Base-by-base conservation (phyloP, 1,140 invertebrate genomes). In the Bradysia coprophila region DNA sequence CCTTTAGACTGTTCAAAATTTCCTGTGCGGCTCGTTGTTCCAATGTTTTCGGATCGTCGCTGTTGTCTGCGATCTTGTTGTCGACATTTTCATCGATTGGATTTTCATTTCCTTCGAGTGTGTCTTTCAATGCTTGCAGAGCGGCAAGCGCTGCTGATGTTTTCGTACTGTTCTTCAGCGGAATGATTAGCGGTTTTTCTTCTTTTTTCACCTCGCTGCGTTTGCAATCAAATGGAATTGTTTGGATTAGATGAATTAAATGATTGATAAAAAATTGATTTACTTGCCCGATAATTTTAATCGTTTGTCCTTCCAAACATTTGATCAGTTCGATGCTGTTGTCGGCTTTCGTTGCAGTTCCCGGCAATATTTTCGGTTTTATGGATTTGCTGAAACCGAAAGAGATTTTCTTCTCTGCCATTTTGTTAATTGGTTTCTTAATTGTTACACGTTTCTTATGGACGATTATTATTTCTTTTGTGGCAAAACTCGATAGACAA, bases 311-410 rank as follows among this genome's bases (percentile, higher is more conserved):
- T 61, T 85, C 79, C 2, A 84, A 56, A 52, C 75, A 81, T 49
- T 81, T 75, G 44, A 84, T 81, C 23, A 75, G 75, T 50, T 85
- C 68, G 2, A 75, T 54, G 52, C 54, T 59, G 33, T 47, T 47
- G n/a, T 49, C 46, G 23, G 62, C 65, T 51, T 68, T 66, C 46
- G 68, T 53, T 45, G 62, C 53, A 22, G 53, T 56, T 43, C 48
- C 51, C 15, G 52, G 43, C 32, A 55, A 47, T 34, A 71, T 61
- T 43, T 65, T 67, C 18, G 73, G 58, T 50, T 74, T 78, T 79
- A 28, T 70, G 63, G 1, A 73, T 66, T 64, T 82, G 82, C 45
- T 71, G 62, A 84, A 84, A 21, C 76, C 72, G 61, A 85, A 85
- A 0, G 79, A 82, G 57, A 84, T 75, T 54, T 83, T 84, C 45